These are phyloP conservation scores for Schizopygopsis malacanthus DNA, from an alignment of 2,797 vertebrate genomes.

Conservation along the genomic window DNA sequence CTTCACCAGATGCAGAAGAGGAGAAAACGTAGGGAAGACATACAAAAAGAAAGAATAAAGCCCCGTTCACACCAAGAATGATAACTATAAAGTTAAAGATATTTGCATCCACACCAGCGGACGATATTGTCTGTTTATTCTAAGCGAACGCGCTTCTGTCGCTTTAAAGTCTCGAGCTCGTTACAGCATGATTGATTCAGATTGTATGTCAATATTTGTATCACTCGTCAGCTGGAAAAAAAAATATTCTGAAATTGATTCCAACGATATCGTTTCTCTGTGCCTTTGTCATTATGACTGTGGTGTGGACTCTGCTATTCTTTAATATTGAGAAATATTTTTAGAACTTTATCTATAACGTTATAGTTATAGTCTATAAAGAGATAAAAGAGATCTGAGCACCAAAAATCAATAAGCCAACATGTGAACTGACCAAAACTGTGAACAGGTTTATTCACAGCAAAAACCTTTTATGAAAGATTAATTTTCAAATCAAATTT, in stretches of 20 bases:
- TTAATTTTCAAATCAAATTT: background rate
- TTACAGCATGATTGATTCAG: background rate
- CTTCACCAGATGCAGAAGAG: conserved; percentile 50
- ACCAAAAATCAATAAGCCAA: conserved; percentile 25
- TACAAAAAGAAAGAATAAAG: background rate
- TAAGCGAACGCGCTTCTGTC: background rate
- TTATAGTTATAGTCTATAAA: background rate
- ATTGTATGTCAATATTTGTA: background rate
- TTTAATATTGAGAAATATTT: too few relatives aligned
- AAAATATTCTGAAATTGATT: background rate
- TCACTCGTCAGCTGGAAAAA: background rate
- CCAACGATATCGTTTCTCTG: background rate
- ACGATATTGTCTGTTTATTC: background rate
- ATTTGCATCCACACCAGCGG: background rate
- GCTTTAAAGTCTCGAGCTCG: background rate
- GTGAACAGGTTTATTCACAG: background rate
- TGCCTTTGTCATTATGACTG: background rate
- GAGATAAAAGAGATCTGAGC: background rate
- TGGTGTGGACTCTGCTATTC: background rate
- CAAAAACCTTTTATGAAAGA: background rate
- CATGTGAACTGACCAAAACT: background rate
- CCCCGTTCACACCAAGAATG: too few relatives aligned
- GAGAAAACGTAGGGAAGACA: conserved; percentile 29
- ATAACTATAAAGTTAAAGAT: background rate
- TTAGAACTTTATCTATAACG: background rate